Evolutionary conservation across 2,888 invertebrate genomes (phyloP).

Genomic region (Thymelicus acteon): DNA sequence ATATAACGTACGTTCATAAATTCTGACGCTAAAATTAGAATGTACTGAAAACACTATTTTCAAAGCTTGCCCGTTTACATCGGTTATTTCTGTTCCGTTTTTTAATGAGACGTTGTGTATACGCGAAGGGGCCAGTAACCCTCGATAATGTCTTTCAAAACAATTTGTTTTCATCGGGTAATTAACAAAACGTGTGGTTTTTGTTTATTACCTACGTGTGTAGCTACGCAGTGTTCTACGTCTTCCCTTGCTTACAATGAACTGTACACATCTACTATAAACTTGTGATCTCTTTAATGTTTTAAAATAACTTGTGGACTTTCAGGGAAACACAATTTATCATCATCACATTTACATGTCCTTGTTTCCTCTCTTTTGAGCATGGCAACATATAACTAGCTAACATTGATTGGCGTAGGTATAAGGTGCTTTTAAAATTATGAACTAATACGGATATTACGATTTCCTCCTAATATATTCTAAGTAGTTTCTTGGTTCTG

Average conservation of each 20-base stretch:
- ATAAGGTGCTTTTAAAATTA: too few species aligned
- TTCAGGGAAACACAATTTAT: background rate
- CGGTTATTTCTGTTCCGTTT: constrained; percentile 19
- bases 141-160: constrained; percentile 7
- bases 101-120: constrained; percentile 22
- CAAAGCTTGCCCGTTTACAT: constrained; percentile 11
- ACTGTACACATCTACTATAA: too few species aligned
- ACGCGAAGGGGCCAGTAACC: constrained; percentile 11
- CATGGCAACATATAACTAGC: too few species aligned
- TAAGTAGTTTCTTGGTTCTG: too few species aligned
- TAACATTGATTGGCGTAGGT: too few species aligned
- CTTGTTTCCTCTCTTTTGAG: too few species aligned
- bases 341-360: background rate
- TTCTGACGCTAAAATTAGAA: constrained; percentile 2
- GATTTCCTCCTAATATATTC: too few species aligned
- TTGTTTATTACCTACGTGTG: background rate
- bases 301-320: too few species aligned
- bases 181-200: constrained; percentile 8
- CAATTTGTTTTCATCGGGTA: constrained; percentile 10
- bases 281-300: too few species aligned
- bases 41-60: constrained; percentile 6
- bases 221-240: background rate
- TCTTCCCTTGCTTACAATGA: background rate
- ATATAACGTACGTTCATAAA: background rate
- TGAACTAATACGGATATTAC: too few species aligned